Evolutionary conservation across 2,797 vertebrate genomes (phyloP).

Genomic region (Alfaro cultratus): DNA sequence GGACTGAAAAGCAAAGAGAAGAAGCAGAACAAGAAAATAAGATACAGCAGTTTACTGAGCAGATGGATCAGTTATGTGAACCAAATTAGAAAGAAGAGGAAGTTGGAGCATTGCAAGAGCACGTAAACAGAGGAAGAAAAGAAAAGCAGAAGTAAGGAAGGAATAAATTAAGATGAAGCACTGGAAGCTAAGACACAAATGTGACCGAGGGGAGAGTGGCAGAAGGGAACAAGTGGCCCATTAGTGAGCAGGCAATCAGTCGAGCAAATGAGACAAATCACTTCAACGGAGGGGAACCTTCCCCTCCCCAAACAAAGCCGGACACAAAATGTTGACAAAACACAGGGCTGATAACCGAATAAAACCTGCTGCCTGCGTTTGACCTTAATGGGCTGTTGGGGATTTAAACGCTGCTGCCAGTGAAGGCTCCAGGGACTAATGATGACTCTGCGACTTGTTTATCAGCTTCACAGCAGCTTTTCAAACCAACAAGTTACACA

Average conservation of each 20-base stretch:
- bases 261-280: constrained; percentile 43
- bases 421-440: constrained; percentile 58
- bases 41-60: constrained; percentile 64
- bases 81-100: constrained; percentile 69
- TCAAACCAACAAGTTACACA: constrained; percentile 50
- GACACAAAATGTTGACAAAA: constrained; percentile 67
- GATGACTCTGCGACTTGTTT: constrained; percentile 39
- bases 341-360: constrained; percentile 55
- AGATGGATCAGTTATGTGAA: constrained; percentile 77
- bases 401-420: constrained; percentile 61
- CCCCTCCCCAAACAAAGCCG: constrained; percentile 54
- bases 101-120: constrained; percentile 53
- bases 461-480: constrained; percentile 35
- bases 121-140: constrained; percentile 39
- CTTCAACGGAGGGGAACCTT: constrained; percentile 36
- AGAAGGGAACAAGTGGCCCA: constrained; percentile 26
- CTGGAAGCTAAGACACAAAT: constrained; percentile 42
- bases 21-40: constrained; percentile 58
- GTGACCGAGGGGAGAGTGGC: constrained; percentile 34
- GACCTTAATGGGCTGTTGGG: constrained; percentile 60
- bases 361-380: constrained; percentile 61
- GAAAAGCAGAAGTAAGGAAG: constrained; percentile 27
- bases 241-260: constrained; percentile 52
- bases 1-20: constrained; percentile 49
- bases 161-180: constrained; percentile 48